Evolutionary conservation across 2,888 invertebrate genomes (phyloP).

Genomic region (Aricia artaxerxes): DNA sequence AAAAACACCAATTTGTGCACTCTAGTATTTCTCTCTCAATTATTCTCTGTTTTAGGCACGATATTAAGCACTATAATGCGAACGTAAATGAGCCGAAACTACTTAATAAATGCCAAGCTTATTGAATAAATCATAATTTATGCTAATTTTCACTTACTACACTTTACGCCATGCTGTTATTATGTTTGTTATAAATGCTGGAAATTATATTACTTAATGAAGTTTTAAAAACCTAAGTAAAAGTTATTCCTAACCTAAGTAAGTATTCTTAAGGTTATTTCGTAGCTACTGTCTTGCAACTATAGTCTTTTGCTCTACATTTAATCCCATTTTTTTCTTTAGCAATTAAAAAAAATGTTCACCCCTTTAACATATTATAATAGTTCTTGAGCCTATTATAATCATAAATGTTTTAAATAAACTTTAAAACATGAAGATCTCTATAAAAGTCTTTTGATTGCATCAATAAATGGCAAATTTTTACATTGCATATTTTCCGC

Average conservation of each 20-base stretch:
- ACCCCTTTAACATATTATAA: not conserved
- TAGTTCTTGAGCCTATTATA: too few species aligned
- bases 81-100: not conserved
- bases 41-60: not conserved
- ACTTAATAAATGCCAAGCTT: not conserved
- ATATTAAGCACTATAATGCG: not conserved
- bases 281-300: not conserved
- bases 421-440: too few species aligned
- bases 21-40: not conserved
- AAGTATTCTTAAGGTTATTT: too few species aligned
- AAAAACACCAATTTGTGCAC: not conserved
- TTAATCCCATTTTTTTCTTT: not conserved
- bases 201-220: too few species aligned
- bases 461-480: too few species aligned
- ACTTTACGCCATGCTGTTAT: constrained; percentile 1
- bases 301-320: not conserved
- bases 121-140: constrained; percentile 1
- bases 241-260: too few species aligned
- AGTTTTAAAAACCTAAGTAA: too few species aligned
- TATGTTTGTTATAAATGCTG: not conserved
- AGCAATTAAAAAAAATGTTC: not conserved
- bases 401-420: too few species aligned
- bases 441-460: too few species aligned
- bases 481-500: too few species aligned
- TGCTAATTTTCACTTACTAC: constrained; percentile 23